phyloP scores from a whole-genome alignment of 1,140 invertebrate species.

The Cepaea nemoralis region DNA sequence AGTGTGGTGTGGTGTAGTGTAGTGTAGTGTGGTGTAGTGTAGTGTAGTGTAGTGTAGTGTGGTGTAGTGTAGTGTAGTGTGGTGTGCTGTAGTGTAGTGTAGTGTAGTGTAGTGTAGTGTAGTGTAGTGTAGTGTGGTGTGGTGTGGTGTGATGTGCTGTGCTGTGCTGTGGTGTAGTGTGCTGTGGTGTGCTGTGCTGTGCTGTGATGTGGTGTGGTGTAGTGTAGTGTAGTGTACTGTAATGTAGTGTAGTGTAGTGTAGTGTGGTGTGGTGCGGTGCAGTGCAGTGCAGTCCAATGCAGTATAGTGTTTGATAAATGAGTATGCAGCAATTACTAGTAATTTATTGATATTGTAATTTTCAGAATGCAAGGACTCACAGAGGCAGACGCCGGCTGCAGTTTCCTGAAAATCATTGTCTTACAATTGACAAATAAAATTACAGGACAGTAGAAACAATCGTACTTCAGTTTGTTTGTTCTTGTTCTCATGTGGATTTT shows the following conservation, averaged over 20 bases:
- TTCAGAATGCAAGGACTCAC: too few species aligned
- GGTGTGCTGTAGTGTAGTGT: not conserved
- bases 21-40: slow-evolving; percentile 24
- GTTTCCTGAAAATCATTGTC: too few species aligned
- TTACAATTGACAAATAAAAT: too few species aligned
- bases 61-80: slow-evolving; percentile 23
- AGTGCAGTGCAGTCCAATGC: slow-evolving; percentile 4
- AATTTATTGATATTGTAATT: too few species aligned
- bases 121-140: slow-evolving; percentile 10
- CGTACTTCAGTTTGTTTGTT: too few species aligned
- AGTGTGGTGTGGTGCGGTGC: not conserved
- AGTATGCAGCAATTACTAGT: too few species aligned
- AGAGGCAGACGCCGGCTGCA: too few species aligned
- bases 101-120: not conserved
- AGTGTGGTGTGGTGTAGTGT: slow-evolving; percentile 31
- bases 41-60: slow-evolving; percentile 13
- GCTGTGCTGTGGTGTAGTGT: not conserved
- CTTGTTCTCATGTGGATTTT: too few species aligned
- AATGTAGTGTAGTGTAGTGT: slow-evolving; percentile 14
- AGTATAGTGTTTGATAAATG: slow-evolving; percentile 10
- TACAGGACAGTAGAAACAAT: too few species aligned
- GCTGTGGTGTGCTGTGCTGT: not conserved
- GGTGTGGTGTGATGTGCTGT: not conserved
- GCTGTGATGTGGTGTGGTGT: slow-evolving; percentile 20
- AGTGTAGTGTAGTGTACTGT: slow-evolving; percentile 24